phyloP scores from a whole-genome alignment of 2,113 vertebrate genomes.

The Strix aluco region DNA sequence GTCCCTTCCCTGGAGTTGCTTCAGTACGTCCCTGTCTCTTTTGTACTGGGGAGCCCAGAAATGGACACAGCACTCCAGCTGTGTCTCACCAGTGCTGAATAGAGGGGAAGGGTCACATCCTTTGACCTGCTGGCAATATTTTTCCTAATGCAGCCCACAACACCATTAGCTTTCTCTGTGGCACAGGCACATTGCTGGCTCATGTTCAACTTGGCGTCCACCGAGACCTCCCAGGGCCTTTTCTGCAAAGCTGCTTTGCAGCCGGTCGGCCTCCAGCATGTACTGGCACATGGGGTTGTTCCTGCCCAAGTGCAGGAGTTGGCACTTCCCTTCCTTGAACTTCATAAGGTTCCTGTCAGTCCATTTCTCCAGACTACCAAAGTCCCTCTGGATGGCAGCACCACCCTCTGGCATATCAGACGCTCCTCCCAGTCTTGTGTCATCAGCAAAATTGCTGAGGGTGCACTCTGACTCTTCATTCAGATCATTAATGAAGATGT shows the following conservation, averaged over 20 bases:
- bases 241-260: not conserved
- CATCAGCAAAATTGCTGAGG: not conserved
- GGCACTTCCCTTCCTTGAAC: not conserved
- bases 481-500: not conserved
- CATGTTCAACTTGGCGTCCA: not conserved
- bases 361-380: not conserved
- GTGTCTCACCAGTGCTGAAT: not conserved
- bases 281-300: rapidly evolving
- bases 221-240: not conserved
- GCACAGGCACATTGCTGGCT: not conserved
- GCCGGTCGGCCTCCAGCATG: rapidly evolving
- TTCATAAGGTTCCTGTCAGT: not conserved
- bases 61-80: not conserved
- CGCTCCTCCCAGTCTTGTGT: not conserved
- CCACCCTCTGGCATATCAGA: not conserved
- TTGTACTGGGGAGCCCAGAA: not conserved
- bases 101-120: not conserved
- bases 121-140: not conserved
- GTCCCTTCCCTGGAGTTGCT: not conserved
- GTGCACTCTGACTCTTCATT: not conserved
- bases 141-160: not conserved
- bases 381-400: not conserved
- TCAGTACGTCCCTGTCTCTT: not conserved
- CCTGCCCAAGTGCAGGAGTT: not conserved
- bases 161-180: not conserved